These are phyloP conservation scores for Corythornis cristatus DNA, from an alignment of 2,113 vertebrate species.

Conservation along the genomic window DNA sequence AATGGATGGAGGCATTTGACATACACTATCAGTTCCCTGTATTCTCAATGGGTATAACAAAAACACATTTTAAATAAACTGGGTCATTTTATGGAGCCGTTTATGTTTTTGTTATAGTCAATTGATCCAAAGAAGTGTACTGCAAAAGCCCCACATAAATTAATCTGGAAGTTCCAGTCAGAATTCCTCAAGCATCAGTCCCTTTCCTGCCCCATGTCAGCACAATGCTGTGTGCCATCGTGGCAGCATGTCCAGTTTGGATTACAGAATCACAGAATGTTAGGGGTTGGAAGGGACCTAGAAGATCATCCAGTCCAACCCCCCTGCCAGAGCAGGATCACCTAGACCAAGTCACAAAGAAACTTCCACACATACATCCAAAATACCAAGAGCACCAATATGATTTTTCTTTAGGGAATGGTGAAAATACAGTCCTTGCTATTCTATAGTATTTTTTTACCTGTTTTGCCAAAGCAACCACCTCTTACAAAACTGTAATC, in stretches of 20 bases:
- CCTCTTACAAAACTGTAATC: not conserved
- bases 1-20: not conserved
- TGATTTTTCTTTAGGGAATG: not conserved
- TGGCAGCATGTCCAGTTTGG: not conserved
- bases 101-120: not conserved
- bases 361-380: not conserved
- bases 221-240: not conserved
- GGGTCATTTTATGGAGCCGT: not conserved
- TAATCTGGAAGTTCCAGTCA: not conserved
- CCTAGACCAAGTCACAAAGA: too few relatives aligned
- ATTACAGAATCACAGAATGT: not conserved
- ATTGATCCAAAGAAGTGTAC: not conserved
- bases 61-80: not conserved
- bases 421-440: not conserved
- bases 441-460: not conserved
- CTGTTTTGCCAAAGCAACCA: not conserved
- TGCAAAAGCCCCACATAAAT: not conserved
- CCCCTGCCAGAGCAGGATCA: too few relatives aligned
- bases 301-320: too few relatives aligned
- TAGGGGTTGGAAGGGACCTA: too few relatives aligned
- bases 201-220: not conserved
- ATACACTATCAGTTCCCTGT: not conserved
- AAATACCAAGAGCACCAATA: not conserved
- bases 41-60: not conserved
- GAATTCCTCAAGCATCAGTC: not conserved